Evolutionary conservation across 2,797 vertebrate genomes (phyloP), one percentile per base, ranked within the genome.

Genomic region (Botia almorhae): DNA sequence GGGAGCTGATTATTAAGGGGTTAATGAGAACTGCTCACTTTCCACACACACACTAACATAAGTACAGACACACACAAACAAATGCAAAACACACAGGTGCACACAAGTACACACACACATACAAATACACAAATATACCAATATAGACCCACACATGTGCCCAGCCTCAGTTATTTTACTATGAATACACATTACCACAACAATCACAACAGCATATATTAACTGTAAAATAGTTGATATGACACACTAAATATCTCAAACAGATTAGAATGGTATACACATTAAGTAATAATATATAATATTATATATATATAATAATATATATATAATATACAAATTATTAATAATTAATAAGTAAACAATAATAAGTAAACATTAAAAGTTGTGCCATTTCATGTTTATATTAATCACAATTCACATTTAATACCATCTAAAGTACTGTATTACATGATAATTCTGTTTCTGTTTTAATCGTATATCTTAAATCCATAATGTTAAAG

Each of bases 1-100:
- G 74, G 82, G 82, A 56, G 81, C 76, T 87, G 89, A 92, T 90
- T 92, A 86, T 91, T 81, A 85, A 87, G 82, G 78, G 87, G 78
- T 86, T 90, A 83, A 85, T 80, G 56, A 83, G 79, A 84, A 84
- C 75, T 80, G 33, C 51, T 63, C 70, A 68, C 70, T 83, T 84
- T 79, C 71, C 80, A 78, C 60, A 60, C 7, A 78, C 50, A 36
- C 29, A 74, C 48, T 33, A 43, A 19, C 8, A 68, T 39, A 83
- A 23, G 16, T 26, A 36, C 13, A 60, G 17, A 78, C 26, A 50
- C 19, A 46, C 51, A n/a, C n/a, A 50, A 19, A 51, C 36, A 39
- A 39, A 39, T n/a, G 2, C 55, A 58, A 58, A n/a, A 64, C 19
- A 72, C 12, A 36, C 43, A 46, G 8, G 10, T 46, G 10, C 8